A percentile compares a stretch with the other conserved stretches of the same genome.
Conservation (phyloP, 1,140 invertebrate species). For the Bombus huntii region DNA sequence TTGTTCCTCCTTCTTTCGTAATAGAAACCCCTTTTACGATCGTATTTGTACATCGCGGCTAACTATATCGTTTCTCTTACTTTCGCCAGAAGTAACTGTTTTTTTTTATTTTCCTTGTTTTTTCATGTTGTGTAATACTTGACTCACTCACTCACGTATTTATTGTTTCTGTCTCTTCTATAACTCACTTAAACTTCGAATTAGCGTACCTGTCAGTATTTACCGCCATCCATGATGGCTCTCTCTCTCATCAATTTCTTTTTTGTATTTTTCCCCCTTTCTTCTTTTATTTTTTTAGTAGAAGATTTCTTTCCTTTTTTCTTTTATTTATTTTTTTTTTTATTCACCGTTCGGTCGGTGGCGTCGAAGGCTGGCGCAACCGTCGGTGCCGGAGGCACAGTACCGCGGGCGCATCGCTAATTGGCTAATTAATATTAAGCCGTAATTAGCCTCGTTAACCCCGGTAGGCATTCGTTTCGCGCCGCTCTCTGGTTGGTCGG, state of each 20-base stretch:
- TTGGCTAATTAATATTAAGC: conserved; percentile 77
- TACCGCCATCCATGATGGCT: conserved; percentile 4
- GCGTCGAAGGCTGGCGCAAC: conserved; percentile 35
- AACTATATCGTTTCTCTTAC: background rate
- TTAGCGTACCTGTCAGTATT: background rate
- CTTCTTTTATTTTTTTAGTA: background rate
- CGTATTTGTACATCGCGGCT: conserved; percentile 10
- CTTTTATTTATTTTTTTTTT: background rate
- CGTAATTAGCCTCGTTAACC: conserved; percentile 72
- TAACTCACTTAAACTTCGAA: conserved; percentile 13
- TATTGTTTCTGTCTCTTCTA: conserved; percentile 52
- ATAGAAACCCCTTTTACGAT: background rate
- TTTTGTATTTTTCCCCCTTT: conserved; percentile 16
- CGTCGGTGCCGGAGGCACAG: conserved; percentile 46
- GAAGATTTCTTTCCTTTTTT: conserved; percentile 2
- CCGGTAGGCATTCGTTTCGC: conserved; percentile 68
- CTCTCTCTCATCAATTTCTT: conserved; percentile 26
- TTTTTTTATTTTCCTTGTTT: conserved; percentile 45
- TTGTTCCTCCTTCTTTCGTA: background rate
- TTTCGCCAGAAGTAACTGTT: conserved; percentile 39
- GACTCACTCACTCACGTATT: conserved; percentile 30
- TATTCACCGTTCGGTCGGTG: conserved; percentile 18
- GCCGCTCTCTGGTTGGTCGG: conserved; percentile 69
- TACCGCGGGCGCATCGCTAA: conserved; percentile 67
- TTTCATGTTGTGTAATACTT: conserved; percentile 60